A percentile compares a stretch with the other conserved stretches of the same genome.
These are phyloP conservation scores for Drosophila villosipedis DNA, from an alignment of 2,888 invertebrate genomes.

Conservation along the genomic window DNA sequence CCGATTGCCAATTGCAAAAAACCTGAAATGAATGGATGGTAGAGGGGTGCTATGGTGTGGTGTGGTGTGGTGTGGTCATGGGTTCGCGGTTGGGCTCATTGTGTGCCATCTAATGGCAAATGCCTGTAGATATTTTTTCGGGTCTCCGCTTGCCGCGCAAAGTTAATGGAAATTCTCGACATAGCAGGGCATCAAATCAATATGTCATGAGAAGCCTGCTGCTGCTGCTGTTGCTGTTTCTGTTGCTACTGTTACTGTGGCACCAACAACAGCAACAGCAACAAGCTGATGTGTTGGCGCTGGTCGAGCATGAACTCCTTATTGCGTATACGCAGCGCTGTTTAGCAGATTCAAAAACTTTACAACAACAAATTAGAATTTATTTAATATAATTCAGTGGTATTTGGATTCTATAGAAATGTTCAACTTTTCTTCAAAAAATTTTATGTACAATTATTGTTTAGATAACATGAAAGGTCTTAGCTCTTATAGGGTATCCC, in stretches of 20 bases:
- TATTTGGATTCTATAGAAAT: background rate
- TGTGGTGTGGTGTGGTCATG: slow-evolving; percentile 23
- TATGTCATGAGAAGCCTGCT: slow-evolving; percentile 74
- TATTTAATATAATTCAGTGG: background rate
- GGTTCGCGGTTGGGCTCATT: slow-evolving; percentile 52
- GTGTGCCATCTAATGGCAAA: slow-evolving; percentile 73
- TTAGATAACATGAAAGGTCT: background rate
- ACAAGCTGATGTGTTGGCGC: slow-evolving; percentile 63
- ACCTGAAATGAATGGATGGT: slow-evolving; percentile 37
- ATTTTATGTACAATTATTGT: background rate
- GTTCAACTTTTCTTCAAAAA: background rate
- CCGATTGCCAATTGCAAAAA: slow-evolving; percentile 70
- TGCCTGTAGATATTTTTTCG: slow-evolving; percentile 62
- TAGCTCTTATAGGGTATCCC: slow-evolving; percentile 30
- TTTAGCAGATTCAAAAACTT: slow-evolving; percentile 6
- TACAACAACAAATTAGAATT: background rate
- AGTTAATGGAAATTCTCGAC: slow-evolving; percentile 79
- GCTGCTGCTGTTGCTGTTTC: slow-evolving; percentile 16
- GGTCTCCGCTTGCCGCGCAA: slow-evolving; percentile 51
- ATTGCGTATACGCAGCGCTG: slow-evolving; percentile 70
- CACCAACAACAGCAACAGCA: slow-evolving; percentile 27
- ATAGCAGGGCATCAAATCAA: slow-evolving; percentile 80
- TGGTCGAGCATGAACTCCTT: slow-evolving; percentile 48
- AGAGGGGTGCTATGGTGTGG: background rate
- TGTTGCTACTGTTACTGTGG: slow-evolving; percentile 12